These are phyloP conservation scores for Pipistrellus kuhlii DNA, from an alignment of 2,797 vertebrate species.

Conservation along the genomic window DNA sequence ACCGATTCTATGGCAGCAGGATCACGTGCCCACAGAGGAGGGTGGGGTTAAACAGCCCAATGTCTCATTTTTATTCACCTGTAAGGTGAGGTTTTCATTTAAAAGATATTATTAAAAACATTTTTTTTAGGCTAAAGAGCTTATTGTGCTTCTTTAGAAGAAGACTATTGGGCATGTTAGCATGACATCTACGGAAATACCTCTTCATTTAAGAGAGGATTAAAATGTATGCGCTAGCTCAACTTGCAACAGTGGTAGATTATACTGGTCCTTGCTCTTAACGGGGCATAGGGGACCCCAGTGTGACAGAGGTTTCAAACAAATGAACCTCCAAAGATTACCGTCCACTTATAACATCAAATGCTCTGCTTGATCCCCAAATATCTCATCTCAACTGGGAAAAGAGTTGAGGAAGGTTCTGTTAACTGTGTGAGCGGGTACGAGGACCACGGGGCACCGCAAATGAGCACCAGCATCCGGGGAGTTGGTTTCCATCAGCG, in stretches of 20 bases:
- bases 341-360: constrained; percentile 81
- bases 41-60: neutral
- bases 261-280: constrained; percentile 77
- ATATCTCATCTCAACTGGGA: constrained; percentile 81
- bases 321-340: constrained; percentile 82
- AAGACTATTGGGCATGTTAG: constrained; percentile 67
- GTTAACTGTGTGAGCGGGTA: constrained; percentile 36
- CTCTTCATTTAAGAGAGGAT: constrained; percentile 79
- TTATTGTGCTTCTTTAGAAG: constrained; percentile 65
- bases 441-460: constrained; percentile 59
- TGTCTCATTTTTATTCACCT: constrained; percentile 31
- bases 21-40: constrained; percentile 14
- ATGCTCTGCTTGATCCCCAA: constrained; percentile 80
- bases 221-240: constrained; percentile 79
- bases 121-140: constrained; percentile 52
- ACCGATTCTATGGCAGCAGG: neutral
- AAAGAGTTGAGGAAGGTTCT: constrained; percentile 75
- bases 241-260: constrained; percentile 81
- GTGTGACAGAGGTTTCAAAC: constrained; percentile 77
- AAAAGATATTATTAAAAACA: constrained; percentile 56
- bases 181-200: constrained; percentile 69
- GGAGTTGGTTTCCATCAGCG: constrained; percentile 76
- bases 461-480: constrained; percentile 66
- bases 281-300: constrained; percentile 77
- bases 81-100: constrained; percentile 41